phyloP scores from a whole-genome alignment of 2,888 invertebrate genomes.

The Drosophila percnosoma region DNA sequence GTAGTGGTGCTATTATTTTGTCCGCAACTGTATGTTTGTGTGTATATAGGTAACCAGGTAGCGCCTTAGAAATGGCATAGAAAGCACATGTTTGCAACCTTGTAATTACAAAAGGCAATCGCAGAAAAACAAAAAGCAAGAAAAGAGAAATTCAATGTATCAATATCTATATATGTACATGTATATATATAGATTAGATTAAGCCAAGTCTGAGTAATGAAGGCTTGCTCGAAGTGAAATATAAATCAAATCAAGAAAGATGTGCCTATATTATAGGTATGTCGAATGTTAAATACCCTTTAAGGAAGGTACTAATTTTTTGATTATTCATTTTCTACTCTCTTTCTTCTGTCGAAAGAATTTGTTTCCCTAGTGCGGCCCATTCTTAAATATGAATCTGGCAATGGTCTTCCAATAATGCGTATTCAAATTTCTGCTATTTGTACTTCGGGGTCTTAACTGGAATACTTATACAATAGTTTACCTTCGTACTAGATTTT shows the following conservation, averaged over 20 bases:
- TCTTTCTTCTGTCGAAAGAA: background rate
- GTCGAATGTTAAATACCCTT: background rate
- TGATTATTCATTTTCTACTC: background rate
- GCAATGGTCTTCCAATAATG: background rate
- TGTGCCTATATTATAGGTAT: rapidly evolving
- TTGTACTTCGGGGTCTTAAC: background rate
- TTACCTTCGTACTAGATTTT: background rate
- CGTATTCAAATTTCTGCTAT: background rate
- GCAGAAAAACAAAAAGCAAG: background rate
- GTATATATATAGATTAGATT: background rate
- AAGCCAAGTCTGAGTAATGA: background rate
- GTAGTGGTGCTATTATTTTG: background rate
- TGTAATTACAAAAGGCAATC: slow-evolving; percentile 46
- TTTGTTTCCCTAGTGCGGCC: background rate
- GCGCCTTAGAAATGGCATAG: slow-evolving; percentile 52
- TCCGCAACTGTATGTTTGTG: background rate
- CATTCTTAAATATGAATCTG: background rate
- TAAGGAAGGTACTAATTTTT: rapidly evolving
- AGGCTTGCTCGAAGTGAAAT: background rate
- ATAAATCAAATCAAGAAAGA: background rate
- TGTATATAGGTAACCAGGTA: background rate
- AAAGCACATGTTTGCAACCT: slow-evolving; percentile 13
- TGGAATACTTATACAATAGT: background rate
- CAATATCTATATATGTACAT: background rate
- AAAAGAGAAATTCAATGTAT: slow-evolving; percentile 60